These are phyloP conservation scores for Dynastes hyllus DNA, from an alignment of 2,888 invertebrate species.

Conservation along the genomic window DNA sequence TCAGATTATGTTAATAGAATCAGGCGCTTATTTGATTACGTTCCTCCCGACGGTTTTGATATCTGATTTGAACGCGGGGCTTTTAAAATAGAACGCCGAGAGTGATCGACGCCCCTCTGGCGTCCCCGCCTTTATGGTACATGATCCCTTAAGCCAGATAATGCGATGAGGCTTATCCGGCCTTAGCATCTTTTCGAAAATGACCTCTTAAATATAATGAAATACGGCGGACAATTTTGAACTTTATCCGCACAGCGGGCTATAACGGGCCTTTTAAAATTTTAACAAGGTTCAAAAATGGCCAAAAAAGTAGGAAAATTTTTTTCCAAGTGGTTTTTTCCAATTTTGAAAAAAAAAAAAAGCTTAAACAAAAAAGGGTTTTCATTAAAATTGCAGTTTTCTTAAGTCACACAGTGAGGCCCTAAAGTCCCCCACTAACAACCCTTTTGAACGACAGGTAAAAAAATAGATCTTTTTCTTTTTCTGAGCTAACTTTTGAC, in stretches of 20 bases:
- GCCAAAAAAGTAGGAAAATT: too few relatives aligned
- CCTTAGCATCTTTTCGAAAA: slow-evolving; percentile 23
- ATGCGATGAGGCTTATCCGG: slow-evolving; percentile 32
- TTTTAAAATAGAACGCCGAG: slow-evolving; percentile 10
- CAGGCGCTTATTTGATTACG: slow-evolving; percentile 37
- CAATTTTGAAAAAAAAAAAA: too few relatives aligned
- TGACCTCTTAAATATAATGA: slow-evolving; percentile 34
- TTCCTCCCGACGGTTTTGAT: slow-evolving; percentile 7
- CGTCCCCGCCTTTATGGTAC: slow-evolving; percentile 1
- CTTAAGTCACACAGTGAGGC: too few relatives aligned
- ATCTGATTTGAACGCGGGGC: background rate
- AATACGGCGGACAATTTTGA: background rate
- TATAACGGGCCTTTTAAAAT: background rate
- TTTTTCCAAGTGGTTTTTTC: too few relatives aligned
- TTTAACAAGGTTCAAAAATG: too few relatives aligned
- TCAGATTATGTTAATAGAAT: slow-evolving; percentile 37
- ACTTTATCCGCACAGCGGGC: background rate
- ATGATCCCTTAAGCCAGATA: slow-evolving; percentile 31
- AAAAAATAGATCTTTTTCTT: too few relatives aligned
- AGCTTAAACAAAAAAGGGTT: too few relatives aligned
- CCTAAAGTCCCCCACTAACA: too few relatives aligned
- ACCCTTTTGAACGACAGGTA: too few relatives aligned
- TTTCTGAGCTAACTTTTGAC: too few relatives aligned
- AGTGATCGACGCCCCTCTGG: background rate
- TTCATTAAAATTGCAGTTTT: too few relatives aligned